Conservation (phyloP, 2,113 vertebrate genomes). For the Herpetotheres cachinnans region DNA sequence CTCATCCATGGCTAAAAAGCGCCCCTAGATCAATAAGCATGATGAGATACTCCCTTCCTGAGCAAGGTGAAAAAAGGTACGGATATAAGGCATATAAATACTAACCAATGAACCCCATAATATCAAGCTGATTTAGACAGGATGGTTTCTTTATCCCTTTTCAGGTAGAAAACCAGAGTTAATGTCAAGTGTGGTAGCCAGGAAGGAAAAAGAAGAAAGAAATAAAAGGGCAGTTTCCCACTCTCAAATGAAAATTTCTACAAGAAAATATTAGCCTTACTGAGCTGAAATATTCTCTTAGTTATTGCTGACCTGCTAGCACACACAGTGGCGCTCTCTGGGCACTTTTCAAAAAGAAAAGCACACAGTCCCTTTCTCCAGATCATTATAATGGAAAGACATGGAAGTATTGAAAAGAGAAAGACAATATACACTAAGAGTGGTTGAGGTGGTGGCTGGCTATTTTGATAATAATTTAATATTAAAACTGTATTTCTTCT, state of each 20-base stretch:
- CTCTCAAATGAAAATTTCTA: not conserved
- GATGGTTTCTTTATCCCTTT: not conserved
- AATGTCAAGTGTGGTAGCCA: not conserved
- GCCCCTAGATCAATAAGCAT: not conserved
- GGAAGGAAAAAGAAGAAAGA: conserved; percentile 7
- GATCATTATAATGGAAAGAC: not conserved
- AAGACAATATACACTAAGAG: not conserved
- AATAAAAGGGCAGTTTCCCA: not conserved
- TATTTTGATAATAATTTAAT: not conserved
- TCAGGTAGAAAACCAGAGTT: not conserved
- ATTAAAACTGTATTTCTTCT: not conserved
- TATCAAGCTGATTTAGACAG: not conserved
- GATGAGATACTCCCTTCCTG: not conserved
- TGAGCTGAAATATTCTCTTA: not conserved
- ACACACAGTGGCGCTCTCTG: not conserved
- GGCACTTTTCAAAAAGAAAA: not conserved
- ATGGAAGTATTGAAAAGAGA: not conserved
- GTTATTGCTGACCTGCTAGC: not conserved
- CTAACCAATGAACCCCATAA: not conserved
- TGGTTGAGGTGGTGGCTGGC: not conserved
- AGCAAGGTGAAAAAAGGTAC: not conserved
- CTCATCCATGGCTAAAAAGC: not conserved
- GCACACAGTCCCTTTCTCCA: not conserved
- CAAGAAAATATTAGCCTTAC: not conserved
- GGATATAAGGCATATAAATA: not conserved